These are phyloP conservation scores for Antheraea mylitta DNA, from an alignment of 1,140 invertebrate genomes.

Conservation along the genomic window DNA sequence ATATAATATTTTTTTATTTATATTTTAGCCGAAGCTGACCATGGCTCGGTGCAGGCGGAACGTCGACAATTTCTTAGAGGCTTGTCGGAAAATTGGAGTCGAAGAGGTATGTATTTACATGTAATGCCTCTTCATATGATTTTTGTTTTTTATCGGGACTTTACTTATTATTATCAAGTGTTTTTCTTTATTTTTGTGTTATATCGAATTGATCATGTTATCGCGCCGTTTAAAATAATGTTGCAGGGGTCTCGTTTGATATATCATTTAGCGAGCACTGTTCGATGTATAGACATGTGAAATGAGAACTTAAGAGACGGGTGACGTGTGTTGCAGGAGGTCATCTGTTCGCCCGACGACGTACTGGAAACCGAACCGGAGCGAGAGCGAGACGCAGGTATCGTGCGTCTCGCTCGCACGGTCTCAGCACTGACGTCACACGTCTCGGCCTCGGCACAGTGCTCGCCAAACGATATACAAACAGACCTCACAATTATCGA, in stretches of 20 bases:
- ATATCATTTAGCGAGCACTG: constrained; percentile 49
- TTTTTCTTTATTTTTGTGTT: too few species aligned
- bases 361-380: constrained; percentile 77
- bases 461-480: constrained; percentile 60
- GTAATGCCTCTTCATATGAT: too few species aligned
- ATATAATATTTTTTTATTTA: constrained; percentile 23
- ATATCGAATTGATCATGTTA: too few species aligned
- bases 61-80: constrained; percentile 97
- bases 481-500: constrained; percentile 30
- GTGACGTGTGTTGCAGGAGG: constrained; percentile 86
- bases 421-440: constrained; percentile 78
- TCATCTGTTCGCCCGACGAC: constrained; percentile 87
- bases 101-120: constrained; percentile 89
- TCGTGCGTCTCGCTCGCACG: constrained; percentile 72
- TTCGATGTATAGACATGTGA: constrained; percentile 31
- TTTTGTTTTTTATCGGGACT: too few species aligned
- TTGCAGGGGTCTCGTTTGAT: constrained; percentile 51
- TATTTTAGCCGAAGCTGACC: constrained; percentile 92
- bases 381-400: constrained; percentile 39
- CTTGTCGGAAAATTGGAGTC: constrained; percentile 95
- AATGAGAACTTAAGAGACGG: constrained; percentile 59
- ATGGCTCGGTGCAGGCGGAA: constrained; percentile 96
- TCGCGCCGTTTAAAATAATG: constrained; percentile 23
- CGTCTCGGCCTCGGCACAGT: constrained; percentile 50
- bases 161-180: too few species aligned